phyloP scores from a whole-genome alignment of 2,113 vertebrate species.

The Antechinus stuartii region DNA sequence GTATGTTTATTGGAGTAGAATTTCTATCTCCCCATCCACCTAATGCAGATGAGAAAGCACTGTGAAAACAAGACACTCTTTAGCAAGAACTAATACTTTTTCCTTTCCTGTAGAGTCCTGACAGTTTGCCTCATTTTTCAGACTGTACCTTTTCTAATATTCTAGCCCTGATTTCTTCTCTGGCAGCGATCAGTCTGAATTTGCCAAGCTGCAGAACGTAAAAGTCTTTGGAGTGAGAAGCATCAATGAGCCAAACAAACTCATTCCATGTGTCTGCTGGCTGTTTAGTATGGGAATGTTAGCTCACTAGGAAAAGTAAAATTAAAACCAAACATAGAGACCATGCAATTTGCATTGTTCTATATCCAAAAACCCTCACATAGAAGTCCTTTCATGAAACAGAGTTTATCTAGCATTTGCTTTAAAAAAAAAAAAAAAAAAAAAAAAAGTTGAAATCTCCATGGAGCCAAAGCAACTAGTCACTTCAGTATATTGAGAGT shows the following conservation, averaged over 20 bases:
- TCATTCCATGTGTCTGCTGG: conserved; percentile 31
- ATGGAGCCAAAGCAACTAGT: conserved; percentile 12
- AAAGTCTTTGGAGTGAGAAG: conserved; percentile 60
- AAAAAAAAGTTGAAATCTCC: conserved; percentile 33
- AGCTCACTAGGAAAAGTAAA: neutral
- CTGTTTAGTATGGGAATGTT: conserved; percentile 22
- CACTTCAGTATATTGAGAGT: conserved; percentile 3
- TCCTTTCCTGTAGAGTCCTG: conserved; percentile 21
- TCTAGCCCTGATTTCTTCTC: conserved; percentile 12
- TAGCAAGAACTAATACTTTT: neutral
- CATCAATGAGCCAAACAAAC: conserved; percentile 64
- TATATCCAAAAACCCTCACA: neutral
- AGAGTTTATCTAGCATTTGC: neutral
- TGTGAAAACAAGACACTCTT: conserved; percentile 16
- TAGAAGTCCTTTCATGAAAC: neutral
- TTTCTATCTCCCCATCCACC: conserved; percentile 46
- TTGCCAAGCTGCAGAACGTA: conserved; percentile 45
- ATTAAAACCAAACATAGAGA: neutral
- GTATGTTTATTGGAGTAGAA: conserved; percentile 40
- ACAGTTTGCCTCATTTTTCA: conserved; percentile 34
- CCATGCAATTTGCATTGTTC: neutral
- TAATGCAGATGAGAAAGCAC: neutral
- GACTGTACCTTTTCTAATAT: conserved; percentile 50
- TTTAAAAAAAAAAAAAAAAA: conserved; percentile 4
- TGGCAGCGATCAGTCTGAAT: conserved; percentile 53